Conservation (phyloP, 2,797 vertebrate genomes). For the Borostomias antarcticus region DNA sequence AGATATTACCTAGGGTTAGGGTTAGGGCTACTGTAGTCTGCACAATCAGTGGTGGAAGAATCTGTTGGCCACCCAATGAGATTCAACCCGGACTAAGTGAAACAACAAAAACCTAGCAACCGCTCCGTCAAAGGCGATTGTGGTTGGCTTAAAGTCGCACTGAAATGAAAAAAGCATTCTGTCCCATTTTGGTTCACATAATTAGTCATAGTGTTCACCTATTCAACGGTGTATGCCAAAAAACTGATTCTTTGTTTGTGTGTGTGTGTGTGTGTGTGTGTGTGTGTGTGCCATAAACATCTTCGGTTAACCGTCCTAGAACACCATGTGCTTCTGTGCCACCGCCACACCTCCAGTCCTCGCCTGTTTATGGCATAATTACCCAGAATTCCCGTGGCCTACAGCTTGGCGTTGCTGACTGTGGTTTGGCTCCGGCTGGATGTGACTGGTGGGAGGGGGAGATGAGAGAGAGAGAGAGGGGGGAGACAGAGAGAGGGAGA, state of each 20-base stretch:
- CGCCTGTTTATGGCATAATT: constrained; percentile 72
- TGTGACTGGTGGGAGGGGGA: constrained; percentile 17
- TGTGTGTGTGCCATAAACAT: constrained; percentile 29
- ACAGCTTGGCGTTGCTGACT: constrained; percentile 51
- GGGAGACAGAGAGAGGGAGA: constrained; percentile 3
- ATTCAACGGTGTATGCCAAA: background rate
- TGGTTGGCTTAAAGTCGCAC: too few relatives aligned
- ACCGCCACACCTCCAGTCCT: constrained; percentile 42
- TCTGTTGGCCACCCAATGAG: too few relatives aligned
- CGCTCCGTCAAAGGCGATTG: too few relatives aligned
- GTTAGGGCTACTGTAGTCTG: too few relatives aligned
- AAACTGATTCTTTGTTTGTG: too few relatives aligned
- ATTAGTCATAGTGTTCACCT: too few relatives aligned
- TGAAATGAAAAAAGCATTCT: too few relatives aligned
- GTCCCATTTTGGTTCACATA: too few relatives aligned
- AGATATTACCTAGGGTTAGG: too few relatives aligned
- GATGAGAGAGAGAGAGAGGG: constrained; percentile 8
- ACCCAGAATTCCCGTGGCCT: constrained; percentile 53
- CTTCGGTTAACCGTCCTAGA: constrained; percentile 53
- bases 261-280: background rate
- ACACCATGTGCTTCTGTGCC: constrained; percentile 65
- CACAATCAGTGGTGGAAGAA: too few relatives aligned
- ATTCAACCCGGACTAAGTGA: too few relatives aligned
- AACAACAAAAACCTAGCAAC: too few relatives aligned
- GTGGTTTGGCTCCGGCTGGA: constrained; percentile 28